Evolutionary conservation across 2,888 invertebrate species (phyloP).

Genomic region (Fragum sueziense): DNA sequence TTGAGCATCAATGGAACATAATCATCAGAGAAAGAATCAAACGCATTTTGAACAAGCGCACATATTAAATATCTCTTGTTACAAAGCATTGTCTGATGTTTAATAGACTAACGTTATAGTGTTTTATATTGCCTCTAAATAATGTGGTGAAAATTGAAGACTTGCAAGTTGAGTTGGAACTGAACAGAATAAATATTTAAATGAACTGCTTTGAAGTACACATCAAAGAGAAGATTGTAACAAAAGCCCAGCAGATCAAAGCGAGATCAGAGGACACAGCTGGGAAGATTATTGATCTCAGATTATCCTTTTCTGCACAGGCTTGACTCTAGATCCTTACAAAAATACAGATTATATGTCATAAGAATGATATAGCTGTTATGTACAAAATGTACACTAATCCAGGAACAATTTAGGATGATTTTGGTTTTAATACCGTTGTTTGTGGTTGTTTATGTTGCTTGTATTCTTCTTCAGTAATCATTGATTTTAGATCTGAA

Average conservation of each 20-base stretch:
- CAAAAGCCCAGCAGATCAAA: slow-evolving; percentile 55
- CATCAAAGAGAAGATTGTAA: slow-evolving; percentile 59
- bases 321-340: background rate
- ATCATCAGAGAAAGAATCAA: slow-evolving; percentile 12
- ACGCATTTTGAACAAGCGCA: slow-evolving; percentile 5
- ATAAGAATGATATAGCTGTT: background rate
- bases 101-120: slow-evolving; percentile 19
- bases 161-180: slow-evolving; percentile 57
- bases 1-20: slow-evolving; percentile 9
- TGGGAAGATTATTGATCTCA: slow-evolving; percentile 37
- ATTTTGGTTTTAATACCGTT: background rate
- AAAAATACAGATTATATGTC: background rate
- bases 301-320: slow-evolving; percentile 4
- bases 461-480: background rate
- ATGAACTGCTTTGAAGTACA: slow-evolving; percentile 62
- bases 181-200: slow-evolving; percentile 64
- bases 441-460: background rate
- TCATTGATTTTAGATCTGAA: background rate
- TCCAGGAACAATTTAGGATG: background rate
- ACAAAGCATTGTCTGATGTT: slow-evolving; percentile 16
- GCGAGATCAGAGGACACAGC: slow-evolving; percentile 53
- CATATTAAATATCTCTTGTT: slow-evolving; percentile 18
- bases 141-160: slow-evolving; percentile 58
- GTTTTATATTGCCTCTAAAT: slow-evolving; percentile 39
- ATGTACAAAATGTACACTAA: background rate